These are phyloP conservation scores for Sinodicranocentrus sp. DNA, from an alignment of 2,888 invertebrate genomes.

Conservation along the genomic window DNA sequence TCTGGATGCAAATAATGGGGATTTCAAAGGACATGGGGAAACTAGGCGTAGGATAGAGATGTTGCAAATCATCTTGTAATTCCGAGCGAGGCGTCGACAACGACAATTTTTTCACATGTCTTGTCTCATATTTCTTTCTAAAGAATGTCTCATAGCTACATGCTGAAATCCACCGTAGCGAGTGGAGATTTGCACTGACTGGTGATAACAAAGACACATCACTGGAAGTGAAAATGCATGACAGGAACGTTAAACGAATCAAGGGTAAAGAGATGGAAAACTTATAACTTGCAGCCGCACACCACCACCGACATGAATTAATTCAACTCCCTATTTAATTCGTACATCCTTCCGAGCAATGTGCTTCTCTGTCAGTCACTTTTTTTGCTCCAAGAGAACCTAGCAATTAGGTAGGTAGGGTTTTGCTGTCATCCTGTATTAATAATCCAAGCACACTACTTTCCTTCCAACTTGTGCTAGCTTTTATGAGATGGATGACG, in stretches of 20 bases:
- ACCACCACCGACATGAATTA: neutral
- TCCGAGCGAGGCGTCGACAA: no score
- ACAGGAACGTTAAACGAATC: neutral
- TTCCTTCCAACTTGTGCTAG: no score
- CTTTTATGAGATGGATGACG: no score
- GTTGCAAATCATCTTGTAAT: no score
- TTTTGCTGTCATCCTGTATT: neutral
- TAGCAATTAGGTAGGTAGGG: neutral
- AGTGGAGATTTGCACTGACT: neutral
- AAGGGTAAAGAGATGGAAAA: conserved; percentile 14
- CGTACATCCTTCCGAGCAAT: neutral
- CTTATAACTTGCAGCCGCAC: neutral
- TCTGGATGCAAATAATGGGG: no score
- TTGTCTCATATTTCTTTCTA: no score
- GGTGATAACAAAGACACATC: neutral
- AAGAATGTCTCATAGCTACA: no score
- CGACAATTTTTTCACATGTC: no score
- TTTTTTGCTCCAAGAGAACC: neutral
- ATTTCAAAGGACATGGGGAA: no score
- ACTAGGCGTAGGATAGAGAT: no score
- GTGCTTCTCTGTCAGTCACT: neutral
- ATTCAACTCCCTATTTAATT: conserved; percentile 1
- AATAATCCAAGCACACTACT: no score
- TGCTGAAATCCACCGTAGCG: no score
- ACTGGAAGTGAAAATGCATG: neutral